Evolutionary conservation across 2,888 invertebrate genomes (phyloP).

Genomic region (Neoscelio sp.): DNA sequence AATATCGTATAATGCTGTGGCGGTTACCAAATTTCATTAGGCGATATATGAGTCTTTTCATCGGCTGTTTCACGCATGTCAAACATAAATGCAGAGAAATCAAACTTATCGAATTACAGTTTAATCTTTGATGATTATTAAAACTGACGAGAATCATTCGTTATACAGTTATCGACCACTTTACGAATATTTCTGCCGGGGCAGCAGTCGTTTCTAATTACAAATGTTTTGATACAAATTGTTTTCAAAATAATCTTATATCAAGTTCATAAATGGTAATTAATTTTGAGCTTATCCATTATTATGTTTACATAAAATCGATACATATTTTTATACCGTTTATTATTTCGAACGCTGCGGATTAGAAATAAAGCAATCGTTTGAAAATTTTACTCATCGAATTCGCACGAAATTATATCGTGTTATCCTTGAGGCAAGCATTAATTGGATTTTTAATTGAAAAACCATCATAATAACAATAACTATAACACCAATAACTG

Average conservation of each 20-base stretch:
- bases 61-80: slow-evolving; percentile 52
- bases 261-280: too few relatives aligned
- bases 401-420: slow-evolving; percentile 39
- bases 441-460: slow-evolving; percentile 60
- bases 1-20: slow-evolving; percentile 75
- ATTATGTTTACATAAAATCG: background rate
- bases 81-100: slow-evolving; percentile 56
- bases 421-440: slow-evolving; percentile 50
- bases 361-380: slow-evolving; percentile 30
- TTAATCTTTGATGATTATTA: slow-evolving; percentile 58
- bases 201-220: slow-evolving; percentile 49
- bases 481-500: slow-evolving; percentile 51
- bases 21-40: slow-evolving; percentile 70
- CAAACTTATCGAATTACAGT: slow-evolving; percentile 57
- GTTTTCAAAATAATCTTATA: too few relatives aligned
- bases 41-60: slow-evolving; percentile 61
- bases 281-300: slow-evolving; percentile 3
- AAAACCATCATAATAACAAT: slow-evolving; percentile 53
- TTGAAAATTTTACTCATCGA: slow-evolving; percentile 42
- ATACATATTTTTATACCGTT: slow-evolving; percentile 22
- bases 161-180: slow-evolving; percentile 33
- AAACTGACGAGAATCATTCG: slow-evolving; percentile 45
- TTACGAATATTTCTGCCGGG: background rate
- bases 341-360: slow-evolving; percentile 30
- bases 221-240: slow-evolving; percentile 36